phyloP scores from a whole-genome alignment of 2,888 invertebrate genomes.

The Sarcophaga rosellei region DNA sequence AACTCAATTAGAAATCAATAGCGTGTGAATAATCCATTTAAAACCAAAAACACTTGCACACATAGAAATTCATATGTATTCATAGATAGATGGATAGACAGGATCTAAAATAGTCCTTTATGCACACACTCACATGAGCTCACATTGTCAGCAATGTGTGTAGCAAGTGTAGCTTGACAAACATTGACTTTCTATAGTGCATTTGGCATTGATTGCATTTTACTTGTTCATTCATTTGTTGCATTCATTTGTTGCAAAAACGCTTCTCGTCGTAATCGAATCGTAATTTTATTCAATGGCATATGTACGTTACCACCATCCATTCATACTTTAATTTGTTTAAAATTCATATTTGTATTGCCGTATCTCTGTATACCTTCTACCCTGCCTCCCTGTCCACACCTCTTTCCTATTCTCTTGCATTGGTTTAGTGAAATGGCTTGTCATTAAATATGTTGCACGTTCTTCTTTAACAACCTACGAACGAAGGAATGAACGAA shows the following conservation, averaged over 20 bases:
- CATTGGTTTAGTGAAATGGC: constrained; percentile 38
- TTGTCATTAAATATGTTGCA: constrained; percentile 69
- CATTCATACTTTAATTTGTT: no score
- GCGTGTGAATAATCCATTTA: constrained; percentile 81
- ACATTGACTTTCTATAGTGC: constrained; percentile 52
- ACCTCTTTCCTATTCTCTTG: constrained; percentile 16
- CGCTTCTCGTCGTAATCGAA: constrained; percentile 38
- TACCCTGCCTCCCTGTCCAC: not conserved
- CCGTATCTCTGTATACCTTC: not conserved
- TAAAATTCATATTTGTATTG: not conserved
- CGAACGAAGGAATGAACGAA: not conserved
- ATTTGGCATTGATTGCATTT: constrained; percentile 79
- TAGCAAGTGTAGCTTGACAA: constrained; percentile 8
- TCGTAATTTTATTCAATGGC: not conserved
- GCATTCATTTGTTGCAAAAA: constrained; percentile 56
- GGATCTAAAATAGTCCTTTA: constrained; percentile 39
- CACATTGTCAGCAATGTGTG: not conserved
- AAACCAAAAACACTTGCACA: constrained; percentile 66
- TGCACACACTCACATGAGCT: not conserved
- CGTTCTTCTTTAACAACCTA: constrained; percentile 2
- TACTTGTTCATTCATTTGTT: constrained; percentile 73
- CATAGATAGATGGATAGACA: not conserved
- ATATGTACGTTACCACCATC: no score
- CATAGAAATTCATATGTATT: constrained; percentile 53
- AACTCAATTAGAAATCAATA: constrained; percentile 82